Evolutionary conservation across 1,140 invertebrate genomes (phyloP), one percentile per base, ranked within the genome.

Genomic region (Euglossa dilemma): DNA sequence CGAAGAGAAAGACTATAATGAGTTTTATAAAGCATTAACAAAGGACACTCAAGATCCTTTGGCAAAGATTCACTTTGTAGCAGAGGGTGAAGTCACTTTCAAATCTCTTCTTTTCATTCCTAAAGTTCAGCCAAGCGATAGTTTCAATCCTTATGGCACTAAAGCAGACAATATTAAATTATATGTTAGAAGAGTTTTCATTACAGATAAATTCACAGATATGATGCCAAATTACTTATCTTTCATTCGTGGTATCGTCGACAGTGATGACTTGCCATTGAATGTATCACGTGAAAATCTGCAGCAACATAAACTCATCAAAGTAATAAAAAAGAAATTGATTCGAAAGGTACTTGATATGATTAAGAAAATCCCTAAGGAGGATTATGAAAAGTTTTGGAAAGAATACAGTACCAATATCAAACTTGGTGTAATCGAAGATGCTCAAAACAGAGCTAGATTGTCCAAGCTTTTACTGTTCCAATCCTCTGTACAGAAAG

Each of bases 331-430:
- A 95, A 99, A 99, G 95, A 99, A 99, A 93, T 95, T 99, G 47
- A 97, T 99, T 5, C 96, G 99, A 63, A 99, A 99, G 94, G 98
- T 98, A 1, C 95, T 99, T 57, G 99, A 99, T 91, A 99, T 99
- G 99, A 96, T 99, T 61, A 99, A 99, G 95, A 99, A 99, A 94
- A 96, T 99, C 57, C 96, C 97, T 67, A 97, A 97, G 74, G 98
- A 98, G 76, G 97, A 98, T 45, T 99, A 98, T 92, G 96, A 98
- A 6, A 97, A 97, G 88, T 99, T 99, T 96, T 99, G 99, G 99
- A 99, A 99, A 92, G 99, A 99, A 94, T 99, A 98, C 94, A 99
- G 98, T 63, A 99, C 99, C 67, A 99, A 99, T 94, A 97, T 99
- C 87, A 99, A 99, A 95, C 94, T 99, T 80, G 99, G 99, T 66